Conservation (phyloP, 2,797 vertebrate genomes). For the Lycodopsis pacificus region DNA sequence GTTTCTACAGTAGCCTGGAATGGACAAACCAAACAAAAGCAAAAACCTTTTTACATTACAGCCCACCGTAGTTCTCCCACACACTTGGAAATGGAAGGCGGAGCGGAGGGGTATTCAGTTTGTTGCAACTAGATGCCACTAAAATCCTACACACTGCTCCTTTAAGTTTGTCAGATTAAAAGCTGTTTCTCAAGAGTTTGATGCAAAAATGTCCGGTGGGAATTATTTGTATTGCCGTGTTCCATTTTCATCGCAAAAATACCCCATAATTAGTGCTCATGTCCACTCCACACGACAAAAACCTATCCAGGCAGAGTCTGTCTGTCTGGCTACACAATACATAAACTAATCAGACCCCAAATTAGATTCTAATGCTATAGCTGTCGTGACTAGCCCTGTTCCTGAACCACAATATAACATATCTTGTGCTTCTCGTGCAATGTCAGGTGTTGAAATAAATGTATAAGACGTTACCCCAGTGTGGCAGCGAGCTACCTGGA, state of each 20-base stretch:
- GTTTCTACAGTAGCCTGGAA: no score
- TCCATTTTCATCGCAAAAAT: background rate
- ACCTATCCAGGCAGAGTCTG: background rate
- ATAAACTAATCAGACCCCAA: background rate
- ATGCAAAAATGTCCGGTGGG: background rate
- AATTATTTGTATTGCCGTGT: background rate
- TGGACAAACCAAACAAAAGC: no score
- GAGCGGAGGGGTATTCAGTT: no score
- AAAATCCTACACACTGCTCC: background rate
- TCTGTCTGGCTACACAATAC: background rate
- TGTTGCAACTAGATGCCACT: background rate
- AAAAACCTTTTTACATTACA: background rate
- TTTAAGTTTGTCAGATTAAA: background rate
- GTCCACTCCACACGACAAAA: background rate
- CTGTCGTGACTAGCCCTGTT: background rate
- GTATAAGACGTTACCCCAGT: background rate
- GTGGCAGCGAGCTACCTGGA: background rate
- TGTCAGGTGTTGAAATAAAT: background rate
- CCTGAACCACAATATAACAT: background rate
- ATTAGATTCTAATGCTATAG: background rate
- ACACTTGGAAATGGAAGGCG: background rate
- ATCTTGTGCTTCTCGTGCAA: background rate
- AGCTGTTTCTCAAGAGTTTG: background rate
- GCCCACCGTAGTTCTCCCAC: background rate
- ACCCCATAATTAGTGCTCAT: background rate